Base-by-base conservation (phyloP, 2,113 vertebrate species). In the Pardalotus punctatus region DNA sequence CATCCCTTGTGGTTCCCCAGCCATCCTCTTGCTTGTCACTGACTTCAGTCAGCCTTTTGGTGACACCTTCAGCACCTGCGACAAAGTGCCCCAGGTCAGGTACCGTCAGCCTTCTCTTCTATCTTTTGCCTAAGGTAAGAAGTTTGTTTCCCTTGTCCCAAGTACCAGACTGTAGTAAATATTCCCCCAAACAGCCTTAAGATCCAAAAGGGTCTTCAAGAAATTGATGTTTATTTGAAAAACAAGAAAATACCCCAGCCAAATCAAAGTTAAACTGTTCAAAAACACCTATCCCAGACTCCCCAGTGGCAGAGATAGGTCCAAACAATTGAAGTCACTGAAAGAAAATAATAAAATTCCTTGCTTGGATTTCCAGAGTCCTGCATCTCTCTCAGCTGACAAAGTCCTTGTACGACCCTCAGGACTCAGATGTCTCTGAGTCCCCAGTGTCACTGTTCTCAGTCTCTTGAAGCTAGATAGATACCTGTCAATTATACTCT, bases 401-500 rank as follows among this genome's bases (percentile, higher is more conserved):
- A 92, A 94, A 95, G 94, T 94, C 94, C 93, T 97, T 96, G 93
- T 84, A 88, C 0, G 83, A 95, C 95, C 94, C 96, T 95, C 94
- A 89, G 88, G 25, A 86, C 70, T 92, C 5, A 3, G 87, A 72
- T 86, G 57, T 56, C 85, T 92, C 91, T 3, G 58, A 95, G 87
- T 96, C 78, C 93, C 86, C 9, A 9, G 86, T 24, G 93, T 90
- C 90, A 94, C 91, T 51, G 47, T 7, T n/a, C 91, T 93, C 8
- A 0, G 61, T 58, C 74, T 95, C 95, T 94, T 92, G 94, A 95
- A 96, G 91, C 71, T 77, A 64, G 91, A 94, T 95, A 74, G 95
- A 97, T 96, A 88, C 64, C 95, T 97, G 96, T 95, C 95, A 97
- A 93, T 97, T 96, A 97, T 86, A 79, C 57, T 77, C 64, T 86